Evolutionary conservation across 1,140 invertebrate species (phyloP), one percentile per base, ranked within the genome.

Genomic region (Calephelis nemesis): DNA sequence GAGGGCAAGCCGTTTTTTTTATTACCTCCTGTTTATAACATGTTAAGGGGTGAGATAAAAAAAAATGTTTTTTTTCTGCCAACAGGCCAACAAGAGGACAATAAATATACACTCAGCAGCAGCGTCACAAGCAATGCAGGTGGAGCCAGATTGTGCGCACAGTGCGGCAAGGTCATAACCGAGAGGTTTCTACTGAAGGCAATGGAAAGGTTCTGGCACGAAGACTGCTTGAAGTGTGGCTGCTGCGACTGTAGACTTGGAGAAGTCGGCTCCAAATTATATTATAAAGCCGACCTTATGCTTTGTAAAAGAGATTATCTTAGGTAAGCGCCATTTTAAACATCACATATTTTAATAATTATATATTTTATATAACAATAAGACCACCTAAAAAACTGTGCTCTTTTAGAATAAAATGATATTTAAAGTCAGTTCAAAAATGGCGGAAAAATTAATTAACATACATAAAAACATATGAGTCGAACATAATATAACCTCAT

Each of bases 271-370:
- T 97, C 97, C 47, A 97, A 97, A 54, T 93, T 98, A 11, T 98
- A 97, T 91, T 97, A 97, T 68, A 98, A 97, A 91, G 97, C 97
- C 4, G 98, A 98, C 92, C 94, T 98, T 10, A 96, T 98, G 81
- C 93, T 98, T 12, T 98, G 97, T 93, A 96, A 97, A 91, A 94
- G 97, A 85, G 98, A 98, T 88, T 98, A 98, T 91, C 94, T 98
- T 88, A 97, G 97, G 97, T 88, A 73, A 70, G 19, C 49, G 5
- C 11, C 10, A 19, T 47, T 30, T 2, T 30, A 30, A 30, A 19
- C 15, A 19, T 19, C 15, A 19, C 15, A 0, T 19, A 19, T n/a
- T 0, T 19, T 19, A 1, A 19, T 19, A 19, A 19, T 19, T 19
- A n/a, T n/a, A n/a, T n/a, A n/a, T n/a, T n/a, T n/a, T n/a, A n/a